Conservation (phyloP, 2,113 vertebrate species). For the Felis chaus region DNA sequence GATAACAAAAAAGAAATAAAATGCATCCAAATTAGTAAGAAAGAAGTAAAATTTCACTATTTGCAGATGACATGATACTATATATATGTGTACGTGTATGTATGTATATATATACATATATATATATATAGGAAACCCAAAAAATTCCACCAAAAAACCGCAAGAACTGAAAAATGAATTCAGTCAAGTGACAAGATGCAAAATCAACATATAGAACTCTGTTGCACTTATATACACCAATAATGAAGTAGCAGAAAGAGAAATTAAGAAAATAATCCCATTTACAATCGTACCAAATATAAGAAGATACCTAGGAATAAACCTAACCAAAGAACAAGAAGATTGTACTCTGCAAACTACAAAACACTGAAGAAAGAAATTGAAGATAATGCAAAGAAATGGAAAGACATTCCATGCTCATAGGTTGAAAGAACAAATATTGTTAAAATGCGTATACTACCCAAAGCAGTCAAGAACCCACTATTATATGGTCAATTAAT, state of each 20-base stretch:
- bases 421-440: background rate
- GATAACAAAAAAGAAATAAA: too few species aligned
- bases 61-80: too few species aligned
- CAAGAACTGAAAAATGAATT: background rate
- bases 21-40: too few species aligned
- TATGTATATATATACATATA: too few species aligned
- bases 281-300: background rate
- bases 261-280: background rate
- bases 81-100: too few species aligned
- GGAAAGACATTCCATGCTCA: background rate
- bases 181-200: background rate
- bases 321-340: background rate
- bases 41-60: too few species aligned
- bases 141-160: background rate
- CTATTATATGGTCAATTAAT: background rate
- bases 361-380: background rate
- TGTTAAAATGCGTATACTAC: background rate
- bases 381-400: background rate
- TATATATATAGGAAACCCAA: background rate
- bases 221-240: background rate
- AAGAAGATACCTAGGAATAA: background rate
- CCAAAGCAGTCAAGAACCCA: background rate
- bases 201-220: background rate
- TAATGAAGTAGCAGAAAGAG: background rate
- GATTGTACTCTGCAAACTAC: background rate